Percentiles rank a stretch among this genome's conserved stretches.
These are phyloP conservation scores for Chlorops oryzae DNA, from an alignment of 1,140 invertebrate species.

Conservation along the genomic window DNA sequence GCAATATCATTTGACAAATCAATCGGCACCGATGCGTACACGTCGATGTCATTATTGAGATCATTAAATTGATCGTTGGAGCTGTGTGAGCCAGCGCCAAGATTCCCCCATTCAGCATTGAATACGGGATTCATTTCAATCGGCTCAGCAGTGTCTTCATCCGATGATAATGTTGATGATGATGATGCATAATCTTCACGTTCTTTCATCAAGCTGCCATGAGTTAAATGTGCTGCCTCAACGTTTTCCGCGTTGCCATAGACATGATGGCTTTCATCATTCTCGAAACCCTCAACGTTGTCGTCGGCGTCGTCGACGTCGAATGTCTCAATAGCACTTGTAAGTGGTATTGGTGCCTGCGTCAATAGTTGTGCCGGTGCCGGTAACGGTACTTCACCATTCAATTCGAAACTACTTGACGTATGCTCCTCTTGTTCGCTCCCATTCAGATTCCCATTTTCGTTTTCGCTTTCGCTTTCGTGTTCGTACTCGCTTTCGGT, in stretches of 20 bases:
- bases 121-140: slow-evolving; percentile 36
- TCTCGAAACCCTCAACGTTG: background rate
- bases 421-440: no score
- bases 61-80: slow-evolving; percentile 24
- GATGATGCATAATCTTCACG: slow-evolving; percentile 32
- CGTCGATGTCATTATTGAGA: slow-evolving; percentile 38
- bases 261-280: slow-evolving; percentile 15
- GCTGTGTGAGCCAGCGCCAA: slow-evolving; percentile 7
- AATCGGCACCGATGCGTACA: slow-evolving; percentile 28
- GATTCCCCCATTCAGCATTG: slow-evolving; percentile 32
- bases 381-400: no score
- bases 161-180: slow-evolving; percentile 29
- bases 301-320: slow-evolving; percentile 13
- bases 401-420: no score
- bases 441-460: no score
- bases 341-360: slow-evolving; percentile 20
- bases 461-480: background rate
- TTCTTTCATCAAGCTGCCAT: slow-evolving; percentile 9
- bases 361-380: slow-evolving; percentile 17
- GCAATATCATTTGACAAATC: slow-evolving; percentile 48
- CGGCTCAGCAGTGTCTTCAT: slow-evolving; percentile 22
- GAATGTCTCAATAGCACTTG: slow-evolving; percentile 17
- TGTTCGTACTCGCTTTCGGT: background rate
- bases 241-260: slow-evolving; percentile 14
- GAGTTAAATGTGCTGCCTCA: slow-evolving; percentile 9